Evolutionary conservation across 2,797 vertebrate species (phyloP).

Genomic region (Ambastaia sidthimunki): DNA sequence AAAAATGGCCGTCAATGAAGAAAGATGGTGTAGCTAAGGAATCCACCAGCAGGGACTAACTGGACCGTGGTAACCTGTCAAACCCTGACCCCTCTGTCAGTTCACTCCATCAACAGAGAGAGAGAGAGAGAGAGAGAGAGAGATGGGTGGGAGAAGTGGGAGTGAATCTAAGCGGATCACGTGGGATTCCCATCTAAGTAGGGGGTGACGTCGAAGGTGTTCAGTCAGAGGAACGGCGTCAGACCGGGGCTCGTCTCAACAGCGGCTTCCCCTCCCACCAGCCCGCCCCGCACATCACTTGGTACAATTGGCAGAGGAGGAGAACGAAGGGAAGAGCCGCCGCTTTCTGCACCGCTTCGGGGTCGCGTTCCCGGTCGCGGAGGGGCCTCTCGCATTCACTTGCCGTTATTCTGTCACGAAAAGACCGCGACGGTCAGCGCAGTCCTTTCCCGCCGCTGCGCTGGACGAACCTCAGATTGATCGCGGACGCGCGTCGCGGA

Average conservation of each 20-base stretch:
- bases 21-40: neutral
- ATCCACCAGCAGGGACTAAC: constrained; percentile 20
- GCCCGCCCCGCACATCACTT: constrained; percentile 31
- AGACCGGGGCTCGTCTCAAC: constrained; percentile 38
- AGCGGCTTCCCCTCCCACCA: constrained; percentile 60
- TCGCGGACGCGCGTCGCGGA: constrained; percentile 15
- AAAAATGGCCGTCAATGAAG: constrained; percentile 3
- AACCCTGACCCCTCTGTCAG: constrained; percentile 19
- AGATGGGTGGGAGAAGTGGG: constrained; percentile 23
- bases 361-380: constrained; percentile 17
- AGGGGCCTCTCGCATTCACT: constrained; percentile 7
- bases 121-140: neutral
- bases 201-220: constrained; percentile 75
- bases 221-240: constrained; percentile 64
- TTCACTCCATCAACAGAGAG: constrained; percentile 36
- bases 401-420: constrained; percentile 2
- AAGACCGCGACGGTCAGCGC: neutral
- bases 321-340: neutral
- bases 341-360: constrained; percentile 16
- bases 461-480: constrained; percentile 19
- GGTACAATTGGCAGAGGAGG: constrained; percentile 41
- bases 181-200: constrained; percentile 75
- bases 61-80: constrained; percentile 21
- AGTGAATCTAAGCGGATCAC: constrained; percentile 69
- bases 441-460: constrained; percentile 26